phyloP scores from a whole-genome alignment of 2,888 invertebrate species.

The Colostygia pectinataria region DNA sequence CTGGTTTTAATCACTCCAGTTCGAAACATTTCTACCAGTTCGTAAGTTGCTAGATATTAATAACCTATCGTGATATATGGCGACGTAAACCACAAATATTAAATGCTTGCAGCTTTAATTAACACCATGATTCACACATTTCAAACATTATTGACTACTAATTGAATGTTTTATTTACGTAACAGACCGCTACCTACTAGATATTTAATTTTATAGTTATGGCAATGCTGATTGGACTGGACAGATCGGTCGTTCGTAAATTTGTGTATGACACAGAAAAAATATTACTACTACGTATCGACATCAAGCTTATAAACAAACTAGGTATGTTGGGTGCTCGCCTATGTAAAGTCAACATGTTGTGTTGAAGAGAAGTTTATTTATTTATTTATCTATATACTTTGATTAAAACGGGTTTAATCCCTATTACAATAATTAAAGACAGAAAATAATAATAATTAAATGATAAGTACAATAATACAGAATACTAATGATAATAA shows the following conservation, averaged over 20 bases:
- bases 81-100: slow-evolving; percentile 35
- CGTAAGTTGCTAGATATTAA: neutral
- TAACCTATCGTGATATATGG: slow-evolving; percentile 25
- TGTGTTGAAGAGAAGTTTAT: no score
- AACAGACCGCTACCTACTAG: slow-evolving; percentile 25
- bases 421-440: no score
- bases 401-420: no score
- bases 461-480: no score
- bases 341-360: no score
- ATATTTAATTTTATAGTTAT: slow-evolving; percentile 21
- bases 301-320: no score
- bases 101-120: slow-evolving; percentile 45
- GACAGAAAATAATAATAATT: no score
- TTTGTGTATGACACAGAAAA: slow-evolving; percentile 21
- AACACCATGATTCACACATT: slow-evolving; percentile 44
- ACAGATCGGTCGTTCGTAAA: slow-evolving; percentile 15
- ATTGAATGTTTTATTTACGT: slow-evolving; percentile 33
- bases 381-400: no score
- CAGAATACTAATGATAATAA: no score
- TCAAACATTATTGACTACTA: slow-evolving; percentile 38
- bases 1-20: no score
- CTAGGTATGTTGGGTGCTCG: no score
- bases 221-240: slow-evolving; percentile 34
- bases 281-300: no score
- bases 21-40: neutral